These are phyloP conservation scores for Gulo gulo DNA, from an alignment of 2,113 vertebrate genomes.

Conservation along the genomic window DNA sequence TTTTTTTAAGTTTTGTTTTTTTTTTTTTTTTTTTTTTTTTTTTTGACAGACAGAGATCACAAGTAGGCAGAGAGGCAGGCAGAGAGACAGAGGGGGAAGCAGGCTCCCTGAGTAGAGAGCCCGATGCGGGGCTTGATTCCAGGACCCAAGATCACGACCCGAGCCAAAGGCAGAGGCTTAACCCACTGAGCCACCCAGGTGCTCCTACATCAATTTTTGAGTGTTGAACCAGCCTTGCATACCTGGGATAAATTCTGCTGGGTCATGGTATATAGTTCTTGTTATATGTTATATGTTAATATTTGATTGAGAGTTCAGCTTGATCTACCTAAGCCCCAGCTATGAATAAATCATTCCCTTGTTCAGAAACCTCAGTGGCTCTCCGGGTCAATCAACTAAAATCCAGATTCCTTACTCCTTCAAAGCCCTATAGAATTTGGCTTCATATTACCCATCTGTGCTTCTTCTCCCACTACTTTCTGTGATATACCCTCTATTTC, in stretches of 20 bases:
- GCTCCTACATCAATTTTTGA: background rate
- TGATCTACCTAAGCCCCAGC: background rate
- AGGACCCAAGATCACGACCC: no score
- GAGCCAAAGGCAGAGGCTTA: no score
- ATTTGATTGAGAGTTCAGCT: background rate
- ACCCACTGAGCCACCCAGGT: no score
- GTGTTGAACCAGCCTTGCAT: background rate
- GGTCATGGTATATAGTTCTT: background rate
- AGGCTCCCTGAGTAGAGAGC: no score
- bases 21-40: background rate
- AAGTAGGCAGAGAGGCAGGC: no score
- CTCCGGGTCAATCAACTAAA: background rate
- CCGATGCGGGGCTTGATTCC: no score
- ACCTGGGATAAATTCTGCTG: background rate
- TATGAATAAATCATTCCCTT: background rate
- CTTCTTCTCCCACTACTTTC: background rate
- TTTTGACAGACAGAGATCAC: no score
- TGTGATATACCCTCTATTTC: background rate
- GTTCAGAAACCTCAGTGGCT: background rate
- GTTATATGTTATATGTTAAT: conserved; percentile 6
- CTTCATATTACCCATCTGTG: background rate
- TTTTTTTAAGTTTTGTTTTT: background rate
- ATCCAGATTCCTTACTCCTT: background rate
- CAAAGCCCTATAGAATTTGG: background rate
- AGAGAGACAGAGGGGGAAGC: no score